phyloP scores from a whole-genome alignment of 2,113 vertebrate genomes.

The Oryzias woworae region DNA sequence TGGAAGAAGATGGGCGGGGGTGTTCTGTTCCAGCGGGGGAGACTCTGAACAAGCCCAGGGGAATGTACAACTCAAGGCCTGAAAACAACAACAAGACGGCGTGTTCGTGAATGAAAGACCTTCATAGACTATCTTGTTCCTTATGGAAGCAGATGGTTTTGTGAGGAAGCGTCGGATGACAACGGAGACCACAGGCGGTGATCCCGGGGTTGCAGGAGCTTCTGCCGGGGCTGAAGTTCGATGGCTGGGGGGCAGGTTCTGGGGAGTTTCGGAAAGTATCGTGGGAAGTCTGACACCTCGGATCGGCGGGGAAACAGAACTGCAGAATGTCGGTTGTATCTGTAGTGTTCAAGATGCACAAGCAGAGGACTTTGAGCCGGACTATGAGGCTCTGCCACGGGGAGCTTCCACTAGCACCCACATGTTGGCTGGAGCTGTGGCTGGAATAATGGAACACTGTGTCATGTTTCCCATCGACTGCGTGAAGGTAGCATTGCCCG shows the following conservation, averaged over 20 bases:
- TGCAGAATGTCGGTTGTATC: constrained; percentile 54
- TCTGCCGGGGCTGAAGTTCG: constrained; percentile 80
- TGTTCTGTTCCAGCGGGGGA: constrained; percentile 8
- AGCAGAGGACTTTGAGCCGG: constrained; percentile 73
- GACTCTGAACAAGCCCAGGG: constrained; percentile 13
- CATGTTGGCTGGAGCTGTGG: constrained; percentile 95
- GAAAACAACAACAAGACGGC: constrained; percentile 8
- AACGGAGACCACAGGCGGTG: constrained; percentile 76
- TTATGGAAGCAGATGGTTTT: constrained; percentile 82
- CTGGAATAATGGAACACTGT: constrained; percentile 96
- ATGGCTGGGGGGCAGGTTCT: constrained; percentile 76
- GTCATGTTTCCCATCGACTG: constrained; percentile 97
- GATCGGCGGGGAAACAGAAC: constrained; percentile 67
- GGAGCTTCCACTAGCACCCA: constrained; percentile 92
- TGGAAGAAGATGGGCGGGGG: constrained; percentile 19
- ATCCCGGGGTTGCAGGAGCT: constrained; percentile 79
- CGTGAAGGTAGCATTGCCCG: constrained; percentile 88
- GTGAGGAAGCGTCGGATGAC: constrained; percentile 76
- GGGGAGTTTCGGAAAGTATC: constrained; percentile 79
- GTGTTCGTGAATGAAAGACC: constrained; percentile 5
- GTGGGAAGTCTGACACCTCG: constrained; percentile 71
- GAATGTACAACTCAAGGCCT: constrained; percentile 54
- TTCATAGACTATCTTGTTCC: constrained; percentile 29
- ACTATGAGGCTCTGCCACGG: constrained; percentile 93
- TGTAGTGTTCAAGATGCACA: constrained; percentile 47